These are phyloP conservation scores for Napeogenes sylphis DNA, from an alignment of 2,888 invertebrate genomes.

Conservation along the genomic window DNA sequence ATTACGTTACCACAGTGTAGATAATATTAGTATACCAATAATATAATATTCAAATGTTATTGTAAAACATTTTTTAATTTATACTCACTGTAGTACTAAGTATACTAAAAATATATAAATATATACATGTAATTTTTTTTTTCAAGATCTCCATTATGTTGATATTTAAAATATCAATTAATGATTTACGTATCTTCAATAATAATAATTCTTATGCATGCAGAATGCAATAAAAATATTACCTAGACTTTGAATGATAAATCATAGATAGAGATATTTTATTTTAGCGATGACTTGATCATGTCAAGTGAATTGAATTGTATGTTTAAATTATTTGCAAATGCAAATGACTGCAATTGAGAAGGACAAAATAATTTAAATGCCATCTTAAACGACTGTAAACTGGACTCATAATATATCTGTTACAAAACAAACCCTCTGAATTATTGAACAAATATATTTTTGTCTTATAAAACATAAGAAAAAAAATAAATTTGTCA, in stretches of 20 bases:
- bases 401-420: too few relatives aligned
- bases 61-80: too few relatives aligned
- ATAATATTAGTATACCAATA: slow-evolving; percentile 15
- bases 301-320: slow-evolving; percentile 31
- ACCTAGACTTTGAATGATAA: too few relatives aligned
- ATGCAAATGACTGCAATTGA: slow-evolving; percentile 12
- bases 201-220: too few relatives aligned
- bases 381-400: background rate
- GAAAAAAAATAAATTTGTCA: slow-evolving; percentile 2
- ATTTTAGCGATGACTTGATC: slow-evolving; percentile 14
- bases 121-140: too few relatives aligned
- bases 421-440: too few relatives aligned
- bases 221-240: background rate
- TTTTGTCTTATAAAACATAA: background rate
- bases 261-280: background rate
- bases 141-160: too few relatives aligned
- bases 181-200: too few relatives aligned
- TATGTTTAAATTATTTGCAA: slow-evolving; percentile 15
- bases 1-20: slow-evolving; percentile 25
- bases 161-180: too few relatives aligned
- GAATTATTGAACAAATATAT: background rate
- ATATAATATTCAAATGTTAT: background rate
- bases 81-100: too few relatives aligned
- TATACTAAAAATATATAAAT: too few relatives aligned
- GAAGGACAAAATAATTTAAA: slow-evolving; percentile 9